phyloP scores from a whole-genome alignment of 2,797 vertebrate genomes.

The Epinephelus coioides region DNA sequence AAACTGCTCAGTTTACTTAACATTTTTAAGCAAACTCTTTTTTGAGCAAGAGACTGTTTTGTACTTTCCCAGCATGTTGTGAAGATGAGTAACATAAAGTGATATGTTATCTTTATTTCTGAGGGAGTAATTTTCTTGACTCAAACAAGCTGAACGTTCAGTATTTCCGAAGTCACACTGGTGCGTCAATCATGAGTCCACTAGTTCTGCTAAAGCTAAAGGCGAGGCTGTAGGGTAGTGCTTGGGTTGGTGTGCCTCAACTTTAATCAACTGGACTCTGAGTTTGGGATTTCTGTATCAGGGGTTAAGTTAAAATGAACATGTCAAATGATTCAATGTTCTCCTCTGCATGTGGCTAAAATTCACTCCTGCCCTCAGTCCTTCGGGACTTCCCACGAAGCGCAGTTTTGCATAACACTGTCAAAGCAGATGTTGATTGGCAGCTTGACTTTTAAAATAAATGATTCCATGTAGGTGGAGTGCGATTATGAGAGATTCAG shows the following conservation, averaged over 20 bases:
- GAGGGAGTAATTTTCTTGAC: no score
- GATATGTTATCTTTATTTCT: no score
- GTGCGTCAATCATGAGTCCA: neutral
- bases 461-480: neutral
- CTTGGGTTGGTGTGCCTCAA: neutral
- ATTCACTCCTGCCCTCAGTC: neutral
- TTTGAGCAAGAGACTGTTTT: no score
- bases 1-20: slow-evolving; percentile 6
- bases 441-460: neutral
- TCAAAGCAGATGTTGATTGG: slow-evolving; percentile 6
- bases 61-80: no score
- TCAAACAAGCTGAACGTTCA: no score
- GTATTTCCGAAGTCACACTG: neutral
- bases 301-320: neutral
- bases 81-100: no score
- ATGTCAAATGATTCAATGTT: neutral
- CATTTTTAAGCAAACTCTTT: neutral
- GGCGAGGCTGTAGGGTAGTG: neutral
- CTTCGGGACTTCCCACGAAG: neutral
- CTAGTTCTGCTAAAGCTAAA: neutral
- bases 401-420: neutral
- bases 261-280: neutral
- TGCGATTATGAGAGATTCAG: neutral
- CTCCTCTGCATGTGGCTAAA: neutral
- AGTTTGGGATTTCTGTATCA: neutral